Conservation (phyloP, 2,113 vertebrate species). For the Pelusios castaneus region DNA sequence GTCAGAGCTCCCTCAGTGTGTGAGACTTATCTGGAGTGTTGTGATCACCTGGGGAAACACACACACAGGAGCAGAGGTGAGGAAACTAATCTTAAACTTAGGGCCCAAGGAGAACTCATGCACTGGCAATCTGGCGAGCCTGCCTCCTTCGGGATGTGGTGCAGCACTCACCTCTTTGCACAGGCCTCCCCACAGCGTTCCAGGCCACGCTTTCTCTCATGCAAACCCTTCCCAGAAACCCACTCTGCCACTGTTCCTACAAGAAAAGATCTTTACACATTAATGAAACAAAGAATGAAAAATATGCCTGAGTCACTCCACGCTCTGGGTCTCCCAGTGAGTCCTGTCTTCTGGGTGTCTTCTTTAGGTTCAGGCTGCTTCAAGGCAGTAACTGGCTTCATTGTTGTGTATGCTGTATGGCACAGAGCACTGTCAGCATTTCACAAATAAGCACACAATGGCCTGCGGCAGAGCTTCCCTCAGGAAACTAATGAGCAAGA, state of each 20-base stretch:
- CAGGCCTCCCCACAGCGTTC: too few relatives aligned
- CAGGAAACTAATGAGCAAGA: background rate
- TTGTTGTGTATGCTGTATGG: background rate
- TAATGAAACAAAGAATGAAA: background rate
- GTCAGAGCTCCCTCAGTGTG: background rate
- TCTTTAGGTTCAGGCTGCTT: background rate
- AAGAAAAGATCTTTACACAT: background rate
- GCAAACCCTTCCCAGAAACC: background rate
- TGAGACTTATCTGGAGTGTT: background rate
- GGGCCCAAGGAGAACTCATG: background rate
- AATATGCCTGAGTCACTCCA: background rate
- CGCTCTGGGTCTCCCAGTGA: background rate
- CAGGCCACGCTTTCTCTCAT: background rate
- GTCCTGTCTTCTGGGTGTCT: too few relatives aligned
- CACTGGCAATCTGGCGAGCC: background rate
- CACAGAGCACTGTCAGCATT: background rate
- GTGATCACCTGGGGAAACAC: background rate
- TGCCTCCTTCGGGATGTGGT: background rate
- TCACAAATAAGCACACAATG: background rate
- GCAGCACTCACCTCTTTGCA: background rate
- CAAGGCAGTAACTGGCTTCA: background rate
- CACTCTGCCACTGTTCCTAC: background rate
- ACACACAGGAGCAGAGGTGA: background rate
- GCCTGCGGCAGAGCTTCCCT: background rate
- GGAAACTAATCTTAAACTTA: background rate